These are phyloP conservation scores for Protula sp. DNA, from an alignment of 2,888 invertebrate genomes.

Conservation along the genomic window DNA sequence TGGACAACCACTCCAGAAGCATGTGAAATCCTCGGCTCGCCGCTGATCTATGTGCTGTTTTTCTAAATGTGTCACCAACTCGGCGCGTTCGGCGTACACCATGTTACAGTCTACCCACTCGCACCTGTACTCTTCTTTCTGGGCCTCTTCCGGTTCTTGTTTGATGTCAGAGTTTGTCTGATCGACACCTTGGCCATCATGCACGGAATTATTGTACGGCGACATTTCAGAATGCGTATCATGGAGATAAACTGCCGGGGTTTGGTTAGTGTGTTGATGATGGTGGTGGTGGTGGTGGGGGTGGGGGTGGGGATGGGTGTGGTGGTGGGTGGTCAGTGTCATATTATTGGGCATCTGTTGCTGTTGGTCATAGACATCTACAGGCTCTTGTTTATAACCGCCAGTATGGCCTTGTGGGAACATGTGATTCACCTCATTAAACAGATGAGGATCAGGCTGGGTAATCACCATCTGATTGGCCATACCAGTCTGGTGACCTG, in stretches of 20 bases:
- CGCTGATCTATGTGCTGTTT: conserved; percentile 52
- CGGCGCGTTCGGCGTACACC: conserved; percentile 44
- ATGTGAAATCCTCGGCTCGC: conserved; percentile 52
- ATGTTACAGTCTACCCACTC: conserved; percentile 51
- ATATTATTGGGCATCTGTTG: conserved; percentile 1
- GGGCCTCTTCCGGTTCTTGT: conserved; percentile 34
- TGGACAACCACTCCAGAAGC: conserved; percentile 51
- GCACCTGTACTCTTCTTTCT: conserved; percentile 34
- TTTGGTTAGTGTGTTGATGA: no score
- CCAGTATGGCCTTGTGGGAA: no score
- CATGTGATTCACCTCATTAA: no score
- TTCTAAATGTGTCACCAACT: conserved; percentile 51
- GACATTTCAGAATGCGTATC: no score
- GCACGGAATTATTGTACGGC: no score
- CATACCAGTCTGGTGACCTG: conserved; percentile 12
- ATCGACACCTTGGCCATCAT: no score
- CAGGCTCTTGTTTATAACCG: no score
- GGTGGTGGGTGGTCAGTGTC: no score
- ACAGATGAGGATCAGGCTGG: no score
- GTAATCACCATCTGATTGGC: conserved; percentile 42
- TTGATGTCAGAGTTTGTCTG: not conserved
- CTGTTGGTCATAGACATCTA: conserved; percentile 12
- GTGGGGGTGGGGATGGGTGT: no score
- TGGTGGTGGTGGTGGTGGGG: not conserved
- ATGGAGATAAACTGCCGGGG: no score